phyloP scores from a whole-genome alignment of 2,797 vertebrate species.

The Buphagus erythrorhynchus region DNA sequence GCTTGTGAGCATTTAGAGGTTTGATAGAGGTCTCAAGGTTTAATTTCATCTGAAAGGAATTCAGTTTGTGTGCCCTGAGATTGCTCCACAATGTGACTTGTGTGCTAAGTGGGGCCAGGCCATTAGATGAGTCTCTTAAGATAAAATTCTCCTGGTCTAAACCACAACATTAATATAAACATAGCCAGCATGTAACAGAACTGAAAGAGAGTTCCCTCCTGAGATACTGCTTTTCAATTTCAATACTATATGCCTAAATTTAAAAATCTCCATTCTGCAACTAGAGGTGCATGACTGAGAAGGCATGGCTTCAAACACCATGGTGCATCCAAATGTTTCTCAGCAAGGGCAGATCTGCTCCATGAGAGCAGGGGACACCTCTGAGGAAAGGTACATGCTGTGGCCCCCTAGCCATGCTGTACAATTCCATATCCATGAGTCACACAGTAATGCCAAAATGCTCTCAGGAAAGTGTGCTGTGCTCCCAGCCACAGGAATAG shows the following conservation, averaged over 20 bases:
- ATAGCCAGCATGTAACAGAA: neutral
- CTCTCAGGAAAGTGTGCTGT: neutral
- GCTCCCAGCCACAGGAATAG: neutral
- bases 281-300: neutral
- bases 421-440: neutral
- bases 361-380: neutral
- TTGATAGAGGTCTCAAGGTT: neutral
- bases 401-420: neutral
- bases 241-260: neutral
- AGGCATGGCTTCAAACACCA: rapidly evolving
- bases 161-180: neutral
- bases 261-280: neutral
- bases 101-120: neutral
- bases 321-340: neutral
- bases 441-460: neutral
- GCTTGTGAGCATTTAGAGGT: neutral
- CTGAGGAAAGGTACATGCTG: neutral
- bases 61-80: neutral
- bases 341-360: neutral
- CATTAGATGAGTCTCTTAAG: neutral
- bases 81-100: neutral
- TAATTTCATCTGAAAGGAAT: neutral
- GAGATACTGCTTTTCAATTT: neutral
- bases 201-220: neutral
- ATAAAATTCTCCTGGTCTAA: neutral